Evolutionary conservation across 2,797 vertebrate species (phyloP).

Genomic region (Triplophysa bombifrons): DNA sequence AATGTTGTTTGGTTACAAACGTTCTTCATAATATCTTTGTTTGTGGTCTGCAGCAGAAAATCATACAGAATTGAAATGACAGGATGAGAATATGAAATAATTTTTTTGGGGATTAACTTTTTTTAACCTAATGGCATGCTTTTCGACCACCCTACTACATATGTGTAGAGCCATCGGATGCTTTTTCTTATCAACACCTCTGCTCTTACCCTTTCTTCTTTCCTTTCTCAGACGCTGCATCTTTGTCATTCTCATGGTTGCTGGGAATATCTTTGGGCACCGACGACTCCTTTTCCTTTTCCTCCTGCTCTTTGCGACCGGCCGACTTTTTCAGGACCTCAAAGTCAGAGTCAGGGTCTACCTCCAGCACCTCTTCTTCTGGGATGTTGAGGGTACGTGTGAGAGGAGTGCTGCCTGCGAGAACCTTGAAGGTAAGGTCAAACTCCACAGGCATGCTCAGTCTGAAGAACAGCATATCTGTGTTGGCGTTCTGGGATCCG

Average conservation of each 20-base stretch:
- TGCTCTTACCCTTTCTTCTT: slow-evolving; percentile 86
- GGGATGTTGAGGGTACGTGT: slow-evolving; percentile 84
- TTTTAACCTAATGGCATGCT: background rate
- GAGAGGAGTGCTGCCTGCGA: slow-evolving; percentile 84
- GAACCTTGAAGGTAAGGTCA: slow-evolving; percentile 85
- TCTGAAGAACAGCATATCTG: slow-evolving; percentile 89
- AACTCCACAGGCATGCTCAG: slow-evolving; percentile 92
- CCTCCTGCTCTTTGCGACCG: slow-evolving; percentile 84
- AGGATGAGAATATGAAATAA: too few species aligned
- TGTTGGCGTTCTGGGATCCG: slow-evolving; percentile 88
- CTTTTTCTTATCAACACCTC: background rate
- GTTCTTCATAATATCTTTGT: background rate
- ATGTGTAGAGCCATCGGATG: too few species aligned
- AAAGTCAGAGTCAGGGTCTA: slow-evolving; percentile 89
- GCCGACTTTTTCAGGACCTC: slow-evolving; percentile 89
- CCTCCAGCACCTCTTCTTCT: slow-evolving; percentile 83
- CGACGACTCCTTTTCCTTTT: slow-evolving; percentile 81
- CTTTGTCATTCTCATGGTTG: slow-evolving; percentile 86
- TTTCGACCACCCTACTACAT: background rate
- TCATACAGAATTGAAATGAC: too few species aligned
- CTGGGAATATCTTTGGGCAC: slow-evolving; percentile 69
- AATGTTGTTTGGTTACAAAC: too few species aligned
- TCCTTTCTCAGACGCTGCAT: slow-evolving; percentile 87
- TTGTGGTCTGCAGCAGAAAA: too few species aligned
- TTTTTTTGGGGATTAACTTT: too few species aligned